phyloP scores from a whole-genome alignment of 2,888 invertebrate genomes.

The Oscheius myriophilus region DNA sequence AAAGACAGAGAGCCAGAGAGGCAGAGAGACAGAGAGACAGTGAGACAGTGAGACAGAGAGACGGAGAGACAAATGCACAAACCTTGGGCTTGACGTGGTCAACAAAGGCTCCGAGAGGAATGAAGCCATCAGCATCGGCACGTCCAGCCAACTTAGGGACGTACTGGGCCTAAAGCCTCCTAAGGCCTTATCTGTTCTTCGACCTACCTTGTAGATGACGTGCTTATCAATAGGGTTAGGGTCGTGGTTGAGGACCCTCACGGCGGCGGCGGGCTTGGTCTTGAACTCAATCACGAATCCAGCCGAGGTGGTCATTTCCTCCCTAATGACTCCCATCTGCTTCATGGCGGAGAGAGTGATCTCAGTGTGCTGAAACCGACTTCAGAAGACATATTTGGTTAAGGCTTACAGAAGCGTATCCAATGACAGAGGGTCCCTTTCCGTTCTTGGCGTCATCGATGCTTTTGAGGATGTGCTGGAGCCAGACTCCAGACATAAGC shows the following conservation, averaged over 20 bases:
- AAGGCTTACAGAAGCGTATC: slow-evolving; percentile 53
- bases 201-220: slow-evolving; percentile 40
- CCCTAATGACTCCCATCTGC: slow-evolving; percentile 32
- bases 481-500: slow-evolving; percentile 59
- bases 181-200: not conserved
- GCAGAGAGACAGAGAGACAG: not conserved
- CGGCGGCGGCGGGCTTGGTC: slow-evolving; percentile 22
- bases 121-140: slow-evolving; percentile 19
- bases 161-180: slow-evolving; percentile 9
- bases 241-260: slow-evolving; percentile 46
- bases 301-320: slow-evolving; percentile 42
- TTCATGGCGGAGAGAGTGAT: slow-evolving; percentile 39
- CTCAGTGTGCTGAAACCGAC: slow-evolving; percentile 43
- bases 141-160: slow-evolving; percentile 10
- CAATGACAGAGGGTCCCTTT: slow-evolving; percentile 41
- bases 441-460: slow-evolving; percentile 34
- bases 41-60: not conserved
- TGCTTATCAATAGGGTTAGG: slow-evolving; percentile 51
- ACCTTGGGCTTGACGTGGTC: slow-evolving; percentile 14
- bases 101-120: slow-evolving; percentile 20
- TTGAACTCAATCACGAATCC: slow-evolving; percentile 44
- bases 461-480: slow-evolving; percentile 43
- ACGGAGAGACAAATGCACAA: not conserved
- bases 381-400: slow-evolving; percentile 16
- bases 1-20: not conserved